A percentile compares a stretch with the other conserved stretches of the same genome.
Evolutionary conservation across 2,888 invertebrate genomes (phyloP).

Genomic region (Ptychoptera contaminata): DNA sequence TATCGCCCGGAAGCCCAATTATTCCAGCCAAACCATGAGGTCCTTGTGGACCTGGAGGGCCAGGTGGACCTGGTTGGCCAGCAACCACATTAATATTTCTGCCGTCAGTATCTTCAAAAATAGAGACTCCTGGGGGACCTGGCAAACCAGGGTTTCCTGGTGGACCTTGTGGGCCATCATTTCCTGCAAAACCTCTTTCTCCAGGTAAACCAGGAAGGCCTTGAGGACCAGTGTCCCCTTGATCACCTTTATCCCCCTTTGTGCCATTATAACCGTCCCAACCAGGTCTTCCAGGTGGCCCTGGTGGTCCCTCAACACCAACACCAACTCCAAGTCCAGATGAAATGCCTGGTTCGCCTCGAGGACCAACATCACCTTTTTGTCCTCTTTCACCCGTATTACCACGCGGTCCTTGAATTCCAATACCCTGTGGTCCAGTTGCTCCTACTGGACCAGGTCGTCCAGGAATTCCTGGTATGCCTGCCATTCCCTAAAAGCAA

Average conservation of each 20-base stretch:
- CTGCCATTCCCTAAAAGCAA: constrained; percentile 2
- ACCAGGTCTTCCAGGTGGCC: not conserved
- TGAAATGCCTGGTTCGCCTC: constrained; percentile 43
- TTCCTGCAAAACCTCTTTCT: constrained; percentile 48
- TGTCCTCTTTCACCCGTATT: not conserved
- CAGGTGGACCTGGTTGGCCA: constrained; percentile 19
- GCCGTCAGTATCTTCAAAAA: constrained; percentile 1
- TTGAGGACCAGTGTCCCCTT: constrained; percentile 37
- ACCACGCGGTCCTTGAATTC: constrained; percentile 31
- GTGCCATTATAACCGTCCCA: not conserved
- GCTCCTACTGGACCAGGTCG: constrained; percentile 12
- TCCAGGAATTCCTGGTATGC: constrained; percentile 43
- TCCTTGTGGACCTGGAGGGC: constrained; percentile 29
- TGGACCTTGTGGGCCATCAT: constrained; percentile 42
- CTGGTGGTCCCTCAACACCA: not conserved
- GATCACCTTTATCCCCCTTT: constrained; percentile 27
- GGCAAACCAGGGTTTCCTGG: constrained; percentile 39
- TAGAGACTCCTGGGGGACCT: constrained; percentile 27
- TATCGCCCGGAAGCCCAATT: constrained; percentile 5
- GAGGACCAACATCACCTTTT: constrained; percentile 42
- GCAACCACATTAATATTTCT: constrained; percentile 40
- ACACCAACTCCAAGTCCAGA: constrained; percentile 42
- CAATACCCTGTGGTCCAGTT: constrained; percentile 1
- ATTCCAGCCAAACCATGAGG: constrained; percentile 6
- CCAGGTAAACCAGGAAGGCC: constrained; percentile 53